Percentiles rank a stretch among this genome's conserved stretches.
Conservation (phyloP, 2,797 vertebrate genomes). For the Manis javanica region DNA sequence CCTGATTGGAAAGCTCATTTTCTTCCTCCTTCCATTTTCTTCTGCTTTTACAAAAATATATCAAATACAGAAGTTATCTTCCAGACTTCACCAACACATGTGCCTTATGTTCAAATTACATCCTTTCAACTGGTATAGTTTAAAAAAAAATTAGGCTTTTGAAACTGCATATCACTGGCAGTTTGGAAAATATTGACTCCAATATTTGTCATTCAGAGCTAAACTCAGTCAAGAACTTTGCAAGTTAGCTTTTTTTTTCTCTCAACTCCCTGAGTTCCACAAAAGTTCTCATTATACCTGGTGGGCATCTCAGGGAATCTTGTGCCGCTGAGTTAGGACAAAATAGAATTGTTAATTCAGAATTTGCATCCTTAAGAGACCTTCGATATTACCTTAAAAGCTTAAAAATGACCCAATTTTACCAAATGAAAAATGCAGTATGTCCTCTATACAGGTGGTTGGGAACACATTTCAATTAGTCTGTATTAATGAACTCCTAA, state of each 20-base stretch:
- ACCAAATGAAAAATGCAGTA: constrained; percentile 59
- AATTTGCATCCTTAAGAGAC: constrained; percentile 70
- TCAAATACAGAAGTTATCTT: constrained; percentile 55
- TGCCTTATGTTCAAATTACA: constrained; percentile 34
- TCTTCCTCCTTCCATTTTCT: constrained; percentile 43
- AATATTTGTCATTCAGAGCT: constrained; percentile 49
- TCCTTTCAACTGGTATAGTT: constrained; percentile 45
- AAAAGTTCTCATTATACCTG: constrained; percentile 49
- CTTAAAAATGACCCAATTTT: constrained; percentile 70
- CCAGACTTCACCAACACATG: constrained; percentile 51
- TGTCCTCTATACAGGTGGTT: constrained; percentile 45
- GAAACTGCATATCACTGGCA: constrained; percentile 43
- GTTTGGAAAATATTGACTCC: constrained; percentile 60
- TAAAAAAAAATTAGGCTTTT: constrained; percentile 29
- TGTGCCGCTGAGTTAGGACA: constrained; percentile 27
- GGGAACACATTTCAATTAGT: constrained; percentile 63
- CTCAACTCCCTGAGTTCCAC: constrained; percentile 27
- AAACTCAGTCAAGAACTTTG: constrained; percentile 46
- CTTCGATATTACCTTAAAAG: constrained; percentile 52
- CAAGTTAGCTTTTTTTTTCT: constrained; percentile 52
- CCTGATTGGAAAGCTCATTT: constrained; percentile 41
- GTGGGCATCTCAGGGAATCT: constrained; percentile 50
- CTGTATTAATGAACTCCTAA: constrained; percentile 45
- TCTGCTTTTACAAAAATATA: constrained; percentile 68
- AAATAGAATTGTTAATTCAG: constrained; percentile 69